Evolutionary conservation across 1,140 invertebrate species (phyloP), one percentile per base, ranked within the genome.

Genomic region (Pararge aegeria): DNA sequence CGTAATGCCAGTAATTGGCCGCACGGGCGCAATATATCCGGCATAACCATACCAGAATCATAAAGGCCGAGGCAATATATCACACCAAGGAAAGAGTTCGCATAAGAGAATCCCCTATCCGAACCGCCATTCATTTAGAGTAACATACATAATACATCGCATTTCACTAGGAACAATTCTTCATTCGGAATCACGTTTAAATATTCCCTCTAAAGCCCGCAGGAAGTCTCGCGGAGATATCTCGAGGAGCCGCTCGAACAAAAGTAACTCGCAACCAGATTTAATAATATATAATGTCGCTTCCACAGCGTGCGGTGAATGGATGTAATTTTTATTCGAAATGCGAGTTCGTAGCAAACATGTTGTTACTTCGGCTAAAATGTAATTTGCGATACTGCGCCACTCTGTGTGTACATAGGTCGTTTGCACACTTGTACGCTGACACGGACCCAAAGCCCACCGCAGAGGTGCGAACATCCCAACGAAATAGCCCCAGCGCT

Each of bases 161-260:
- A 55, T 58, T 61, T 56, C 56, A 40, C 55, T 46, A 61, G 27
- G 64, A 70, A 70, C 64, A 68, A 71, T 71, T 63, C 64, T 57
- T 71, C 69, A 68, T 68, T 71, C 66, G 24, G 66, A 71, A 71
- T 71, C 66, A 58, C 54, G 63, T 68, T 71, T 65, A 68, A 71
- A 71, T 71, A 71, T 71, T 68, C 61, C 49, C 59, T 71, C 63
- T 49, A 49, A 29, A 24, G 46, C 46, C 46, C 21, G 21, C 20
- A 16, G 46, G 21, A 49, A 15, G 20, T 27, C 42, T 18, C 5
- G n/a, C 13, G 21, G 46, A 18, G 21, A 27, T 29, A 16, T 49
- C 18, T 20, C 42, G 13, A 46, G 42, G 42, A 27, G 10, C 40
- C 0, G n/a, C 42, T 12, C 42, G 0, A 18, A 42, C 42, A 20